Conservation (phyloP, 2,888 invertebrate species). For the Disparrhopalites patrizii region DNA sequence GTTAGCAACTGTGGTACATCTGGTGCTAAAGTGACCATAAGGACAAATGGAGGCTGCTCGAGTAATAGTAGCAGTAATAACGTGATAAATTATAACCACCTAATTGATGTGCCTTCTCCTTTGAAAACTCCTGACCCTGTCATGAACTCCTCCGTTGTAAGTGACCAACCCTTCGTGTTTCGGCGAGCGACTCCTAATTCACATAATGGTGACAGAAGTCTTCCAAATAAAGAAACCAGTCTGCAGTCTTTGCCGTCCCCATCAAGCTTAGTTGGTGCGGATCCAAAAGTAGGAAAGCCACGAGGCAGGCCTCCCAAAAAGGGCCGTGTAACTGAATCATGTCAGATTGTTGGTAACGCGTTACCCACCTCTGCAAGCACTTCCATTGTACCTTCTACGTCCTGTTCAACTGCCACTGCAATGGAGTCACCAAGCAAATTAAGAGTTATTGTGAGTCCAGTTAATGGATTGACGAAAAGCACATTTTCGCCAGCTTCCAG, state of each 20-base stretch:
- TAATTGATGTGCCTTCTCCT: conserved; percentile 35
- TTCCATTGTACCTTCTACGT: conserved; percentile 1
- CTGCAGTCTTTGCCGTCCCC: not conserved
- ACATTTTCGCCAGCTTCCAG: no score
- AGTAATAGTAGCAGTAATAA: conserved; percentile 23
- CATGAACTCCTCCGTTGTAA: not conserved
- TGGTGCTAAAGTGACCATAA: conserved; percentile 45
- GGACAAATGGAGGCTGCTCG: conserved; percentile 32
- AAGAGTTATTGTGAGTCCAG: not conserved
- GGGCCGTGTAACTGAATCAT: conserved; percentile 8
- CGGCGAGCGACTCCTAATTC: not conserved
- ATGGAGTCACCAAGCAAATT: not conserved
- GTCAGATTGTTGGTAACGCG: not conserved
- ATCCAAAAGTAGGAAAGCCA: conserved; percentile 9
- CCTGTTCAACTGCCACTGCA: no score
- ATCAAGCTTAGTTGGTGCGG: not conserved
- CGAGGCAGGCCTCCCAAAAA: conserved; percentile 28
- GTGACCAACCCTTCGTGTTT: conserved; percentile 2
- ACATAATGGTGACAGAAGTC: conserved; percentile 1
- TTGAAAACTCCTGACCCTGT: conserved; percentile 7
- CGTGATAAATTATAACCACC: conserved; percentile 25
- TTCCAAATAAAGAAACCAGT: conserved; percentile 14
- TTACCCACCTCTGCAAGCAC: not conserved
- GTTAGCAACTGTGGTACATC: conserved; percentile 42
- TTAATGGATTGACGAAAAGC: not conserved